A percentile compares a stretch with the other conserved stretches of the same genome.
Evolutionary conservation across 2,113 vertebrate genomes (phyloP).

Genomic region (Marmota flaviventris): DNA sequence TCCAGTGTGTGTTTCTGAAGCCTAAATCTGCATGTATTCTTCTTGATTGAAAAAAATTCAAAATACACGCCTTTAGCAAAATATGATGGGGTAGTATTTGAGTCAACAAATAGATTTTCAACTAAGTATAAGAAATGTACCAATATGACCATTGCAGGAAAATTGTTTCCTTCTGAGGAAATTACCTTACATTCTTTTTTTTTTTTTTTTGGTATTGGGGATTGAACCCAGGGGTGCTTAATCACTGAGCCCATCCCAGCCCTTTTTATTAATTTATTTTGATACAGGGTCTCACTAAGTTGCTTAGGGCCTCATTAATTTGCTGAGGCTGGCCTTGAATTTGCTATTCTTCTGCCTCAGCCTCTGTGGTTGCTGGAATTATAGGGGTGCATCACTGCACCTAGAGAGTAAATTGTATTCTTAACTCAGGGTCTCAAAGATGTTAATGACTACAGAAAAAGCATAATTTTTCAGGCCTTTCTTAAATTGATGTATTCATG

Average conservation of each 20-base stretch:
- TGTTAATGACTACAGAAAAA: background rate
- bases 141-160: background rate
- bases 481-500: background rate
- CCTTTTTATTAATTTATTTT: too few species aligned
- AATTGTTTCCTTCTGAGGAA: background rate
- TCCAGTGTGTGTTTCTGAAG: slow-evolving; percentile 35
- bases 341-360: too few species aligned
- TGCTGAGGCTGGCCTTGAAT: too few species aligned
- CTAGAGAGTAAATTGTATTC: background rate
- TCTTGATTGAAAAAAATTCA: background rate
- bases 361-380: too few species aligned
- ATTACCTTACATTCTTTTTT: background rate
- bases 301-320: too few species aligned
- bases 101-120: background rate
- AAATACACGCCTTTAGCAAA: background rate
- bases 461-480: background rate
- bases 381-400: too few species aligned
- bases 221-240: too few species aligned
- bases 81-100: background rate
- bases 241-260: too few species aligned
- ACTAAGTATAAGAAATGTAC: background rate
- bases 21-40: slow-evolving; percentile 55
- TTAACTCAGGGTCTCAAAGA: slow-evolving; percentile 10
- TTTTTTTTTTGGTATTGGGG: too few species aligned
- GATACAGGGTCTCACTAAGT: too few species aligned